Evolutionary conservation across 2,797 vertebrate genomes (phyloP).

Genomic region (Bryconaethiops microstoma): DNA sequence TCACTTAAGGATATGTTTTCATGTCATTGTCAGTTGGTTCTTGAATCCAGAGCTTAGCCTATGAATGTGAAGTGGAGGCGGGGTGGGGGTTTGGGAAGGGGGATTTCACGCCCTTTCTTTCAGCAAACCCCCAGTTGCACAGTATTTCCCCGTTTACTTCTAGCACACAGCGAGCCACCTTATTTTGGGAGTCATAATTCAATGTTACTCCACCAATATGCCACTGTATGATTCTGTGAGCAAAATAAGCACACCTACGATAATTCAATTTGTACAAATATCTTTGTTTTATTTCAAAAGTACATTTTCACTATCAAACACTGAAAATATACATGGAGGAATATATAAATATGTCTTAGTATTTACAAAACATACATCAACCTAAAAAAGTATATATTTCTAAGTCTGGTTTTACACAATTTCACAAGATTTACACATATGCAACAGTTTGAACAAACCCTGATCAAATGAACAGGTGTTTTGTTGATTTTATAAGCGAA

Average conservation of each 20-base stretch:
- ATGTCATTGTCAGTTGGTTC: neutral
- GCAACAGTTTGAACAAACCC: too few relatives aligned
- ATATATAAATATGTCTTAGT: constrained; percentile 68
- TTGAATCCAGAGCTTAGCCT: neutral
- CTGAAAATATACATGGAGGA: constrained; percentile 43
- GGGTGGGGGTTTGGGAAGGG: neutral
- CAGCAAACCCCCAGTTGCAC: neutral
- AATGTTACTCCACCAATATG: neutral
- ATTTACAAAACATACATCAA: constrained; percentile 66
- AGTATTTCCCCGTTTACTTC: neutral
- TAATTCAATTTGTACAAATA: constrained; percentile 23
- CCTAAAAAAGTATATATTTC: constrained; percentile 41
- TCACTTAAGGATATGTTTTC: neutral
- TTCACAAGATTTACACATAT: too few relatives aligned
- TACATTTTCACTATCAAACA: constrained; percentile 49
- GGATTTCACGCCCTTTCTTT: neutral
- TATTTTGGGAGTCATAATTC: neutral
- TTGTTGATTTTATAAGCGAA: too few relatives aligned
- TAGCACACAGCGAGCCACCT: neutral
- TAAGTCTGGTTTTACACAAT: constrained; percentile 8
- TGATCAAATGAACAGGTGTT: too few relatives aligned
- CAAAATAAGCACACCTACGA: neutral
- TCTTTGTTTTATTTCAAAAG: constrained; percentile 42
- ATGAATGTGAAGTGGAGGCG: neutral
- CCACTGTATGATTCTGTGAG: neutral